A percentile compares a stretch with the other conserved stretches of the same genome.
Evolutionary conservation across 2,888 invertebrate species (phyloP).

Genomic region (Scaptomyza flava): DNA sequence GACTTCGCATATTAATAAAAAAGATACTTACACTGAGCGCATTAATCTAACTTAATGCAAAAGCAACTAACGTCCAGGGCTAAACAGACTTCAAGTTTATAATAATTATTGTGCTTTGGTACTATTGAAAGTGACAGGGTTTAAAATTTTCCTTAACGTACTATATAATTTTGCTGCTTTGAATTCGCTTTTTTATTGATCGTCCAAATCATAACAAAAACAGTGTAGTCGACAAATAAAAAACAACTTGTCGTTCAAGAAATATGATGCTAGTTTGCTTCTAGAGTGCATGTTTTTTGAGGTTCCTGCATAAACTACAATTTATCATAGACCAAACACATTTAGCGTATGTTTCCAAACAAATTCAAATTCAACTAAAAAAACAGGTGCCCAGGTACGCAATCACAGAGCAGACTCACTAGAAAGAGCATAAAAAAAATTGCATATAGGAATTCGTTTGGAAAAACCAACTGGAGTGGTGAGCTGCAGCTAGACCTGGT

Average conservation of each 20-base stretch:
- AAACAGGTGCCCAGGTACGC: slow-evolving; percentile 35
- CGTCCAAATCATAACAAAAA: neutral
- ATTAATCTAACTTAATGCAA: too few species aligned
- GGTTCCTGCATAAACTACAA: slow-evolving; percentile 50
- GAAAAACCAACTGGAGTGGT: slow-evolving; percentile 16
- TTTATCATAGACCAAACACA: slow-evolving; percentile 67
- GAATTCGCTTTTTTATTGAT: too few species aligned
- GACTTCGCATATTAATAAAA: too few species aligned
- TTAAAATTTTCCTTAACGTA: too few species aligned
- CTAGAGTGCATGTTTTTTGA: slow-evolving; percentile 14
- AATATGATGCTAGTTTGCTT: neutral
- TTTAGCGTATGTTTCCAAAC: slow-evolving; percentile 71
- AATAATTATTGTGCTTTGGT: too few species aligned
- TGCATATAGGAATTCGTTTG: slow-evolving; percentile 28
- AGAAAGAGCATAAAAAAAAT: slow-evolving; percentile 25
- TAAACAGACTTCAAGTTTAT: too few species aligned
- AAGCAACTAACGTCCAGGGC: too few species aligned
- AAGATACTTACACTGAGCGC: too few species aligned
- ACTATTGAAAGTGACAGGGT: too few species aligned
- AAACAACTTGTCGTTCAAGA: neutral
- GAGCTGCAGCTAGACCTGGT: neutral
- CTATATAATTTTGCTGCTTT: too few species aligned
- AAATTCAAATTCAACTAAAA: slow-evolving; percentile 65
- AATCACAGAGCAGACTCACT: slow-evolving; percentile 39
- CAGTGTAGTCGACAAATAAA: neutral